phyloP scores from a whole-genome alignment of 1,140 invertebrate species.

The Notospermus geniculatus region DNA sequence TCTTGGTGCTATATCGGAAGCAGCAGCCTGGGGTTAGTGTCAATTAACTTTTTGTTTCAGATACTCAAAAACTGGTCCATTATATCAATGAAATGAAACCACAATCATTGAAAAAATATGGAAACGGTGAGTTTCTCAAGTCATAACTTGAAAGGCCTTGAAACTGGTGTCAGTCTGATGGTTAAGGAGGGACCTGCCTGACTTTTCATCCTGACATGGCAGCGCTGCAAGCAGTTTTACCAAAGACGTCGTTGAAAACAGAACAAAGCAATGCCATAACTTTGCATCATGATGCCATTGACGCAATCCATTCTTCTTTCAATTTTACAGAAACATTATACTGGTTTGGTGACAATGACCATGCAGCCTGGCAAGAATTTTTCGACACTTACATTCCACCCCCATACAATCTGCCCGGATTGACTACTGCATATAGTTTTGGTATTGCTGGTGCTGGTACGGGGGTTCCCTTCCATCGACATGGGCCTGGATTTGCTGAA shows the following conservation, averaged over 20 bases:
- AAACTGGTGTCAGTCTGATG: too few relatives aligned
- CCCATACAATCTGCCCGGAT: constrained; percentile 49
- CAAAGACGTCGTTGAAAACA: background rate
- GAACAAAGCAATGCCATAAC: background rate
- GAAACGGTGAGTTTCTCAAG: too few relatives aligned
- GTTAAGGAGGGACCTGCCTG: background rate
- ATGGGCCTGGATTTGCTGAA: constrained; percentile 61
- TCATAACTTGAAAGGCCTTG: too few relatives aligned
- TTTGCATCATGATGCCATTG: too few relatives aligned
- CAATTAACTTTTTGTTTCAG: background rate
- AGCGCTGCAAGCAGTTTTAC: background rate
- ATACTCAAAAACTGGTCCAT: background rate
- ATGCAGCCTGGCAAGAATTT: constrained; percentile 54
- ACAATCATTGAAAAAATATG: too few relatives aligned
- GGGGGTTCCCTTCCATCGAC: constrained; percentile 61
- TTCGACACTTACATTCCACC: constrained; percentile 56
- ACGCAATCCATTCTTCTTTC: background rate
- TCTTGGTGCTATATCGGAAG: too few relatives aligned
- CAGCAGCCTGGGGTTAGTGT: background rate
- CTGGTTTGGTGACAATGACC: constrained; percentile 60
- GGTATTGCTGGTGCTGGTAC: constrained; percentile 56
- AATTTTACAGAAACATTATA: constrained; percentile 57
- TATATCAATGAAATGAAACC: background rate
- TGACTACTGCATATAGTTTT: constrained; percentile 56
- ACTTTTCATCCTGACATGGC: constrained; percentile 1